These are phyloP conservation scores for Catalaphyllia jardinei DNA, from an alignment of 64 coral and sea anemone species.

Conservation along the genomic window DNA sequence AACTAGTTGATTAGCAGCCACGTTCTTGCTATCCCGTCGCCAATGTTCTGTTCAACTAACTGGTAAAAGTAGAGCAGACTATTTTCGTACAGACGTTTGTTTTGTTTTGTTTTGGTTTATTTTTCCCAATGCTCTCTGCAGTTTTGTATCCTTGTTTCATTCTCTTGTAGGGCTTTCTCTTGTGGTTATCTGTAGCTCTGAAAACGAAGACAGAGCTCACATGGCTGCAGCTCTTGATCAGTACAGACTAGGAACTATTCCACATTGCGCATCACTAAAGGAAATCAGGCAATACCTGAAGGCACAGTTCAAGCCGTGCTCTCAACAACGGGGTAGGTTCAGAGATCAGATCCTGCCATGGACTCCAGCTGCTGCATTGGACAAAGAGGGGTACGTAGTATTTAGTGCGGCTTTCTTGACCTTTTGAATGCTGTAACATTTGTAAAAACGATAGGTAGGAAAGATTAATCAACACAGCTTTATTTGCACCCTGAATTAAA, in stretches of 20 bases:
- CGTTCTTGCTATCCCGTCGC: not conserved
- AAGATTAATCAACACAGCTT: no score
- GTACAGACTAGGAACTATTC: conserved; percentile 44
- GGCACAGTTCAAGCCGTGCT: conserved; percentile 39
- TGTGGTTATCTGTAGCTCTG: conserved; percentile 79
- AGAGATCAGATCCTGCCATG: conserved; percentile 48
- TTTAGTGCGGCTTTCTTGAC: no score
- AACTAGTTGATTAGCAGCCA: not conserved
- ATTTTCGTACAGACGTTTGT: no score
- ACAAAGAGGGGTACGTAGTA: conserved; percentile 63
- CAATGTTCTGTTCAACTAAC: no score
- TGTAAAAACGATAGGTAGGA: no score
- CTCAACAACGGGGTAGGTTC: conserved; percentile 44
- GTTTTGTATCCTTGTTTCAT: not conserved
- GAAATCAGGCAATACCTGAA: conserved; percentile 63
- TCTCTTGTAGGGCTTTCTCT: conserved; percentile 47
- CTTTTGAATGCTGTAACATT: no score
- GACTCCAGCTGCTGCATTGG: conserved; percentile 67
- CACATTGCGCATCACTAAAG: conserved; percentile 31
- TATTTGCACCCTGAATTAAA: no score
- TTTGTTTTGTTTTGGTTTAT: not conserved
- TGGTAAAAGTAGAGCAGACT: no score
- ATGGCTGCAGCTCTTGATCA: conserved; percentile 84
- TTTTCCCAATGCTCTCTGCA: not conserved
- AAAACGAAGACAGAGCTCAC: conserved; percentile 75